Percentiles rank a stretch among this genome's conserved stretches.
These are phyloP conservation scores for Caenorhabditis sp. DNA, from an alignment of 2,888 invertebrate species.

Conservation along the genomic window DNA sequence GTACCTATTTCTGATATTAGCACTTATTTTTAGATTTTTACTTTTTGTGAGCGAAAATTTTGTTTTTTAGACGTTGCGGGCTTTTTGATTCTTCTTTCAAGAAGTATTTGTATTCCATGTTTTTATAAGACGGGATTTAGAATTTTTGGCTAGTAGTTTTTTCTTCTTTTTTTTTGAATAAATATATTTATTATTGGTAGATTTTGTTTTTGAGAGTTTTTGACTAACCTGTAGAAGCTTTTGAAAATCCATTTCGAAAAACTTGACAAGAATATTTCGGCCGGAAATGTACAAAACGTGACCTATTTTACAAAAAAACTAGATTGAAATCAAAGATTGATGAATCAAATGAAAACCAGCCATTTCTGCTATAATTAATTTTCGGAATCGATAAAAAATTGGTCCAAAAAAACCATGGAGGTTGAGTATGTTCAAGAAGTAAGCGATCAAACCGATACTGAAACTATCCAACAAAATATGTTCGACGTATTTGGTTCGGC, in stretches of 20 bases:
- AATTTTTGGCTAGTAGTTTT: neutral
- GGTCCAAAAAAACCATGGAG: neutral
- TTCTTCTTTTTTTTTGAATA: too few relatives aligned
- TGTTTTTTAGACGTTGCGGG: conserved; percentile 11
- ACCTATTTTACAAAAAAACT: too few relatives aligned
- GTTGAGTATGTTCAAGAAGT: neutral
- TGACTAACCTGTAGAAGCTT: too few relatives aligned
- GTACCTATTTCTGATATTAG: conserved; percentile 13
- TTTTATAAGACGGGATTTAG: neutral
- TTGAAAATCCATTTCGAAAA: too few relatives aligned
- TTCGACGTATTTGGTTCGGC: neutral
- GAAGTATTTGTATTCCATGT: neutral
- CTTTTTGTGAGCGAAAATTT: conserved; percentile 21
- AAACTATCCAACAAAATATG: neutral
- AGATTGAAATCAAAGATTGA: too few relatives aligned
- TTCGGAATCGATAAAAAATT: too few relatives aligned
- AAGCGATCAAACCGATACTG: neutral
- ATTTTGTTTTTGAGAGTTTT: too few relatives aligned
- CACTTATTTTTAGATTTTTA: conserved; percentile 30
- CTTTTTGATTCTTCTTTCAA: neutral
- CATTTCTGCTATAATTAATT: neutral
- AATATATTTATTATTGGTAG: too few relatives aligned
- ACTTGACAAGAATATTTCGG: too few relatives aligned
- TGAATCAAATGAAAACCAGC: neutral
- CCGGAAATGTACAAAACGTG: too few relatives aligned